Base-by-base conservation (phyloP, 2,888 invertebrate species). In the Cybosia mesomella region DNA sequence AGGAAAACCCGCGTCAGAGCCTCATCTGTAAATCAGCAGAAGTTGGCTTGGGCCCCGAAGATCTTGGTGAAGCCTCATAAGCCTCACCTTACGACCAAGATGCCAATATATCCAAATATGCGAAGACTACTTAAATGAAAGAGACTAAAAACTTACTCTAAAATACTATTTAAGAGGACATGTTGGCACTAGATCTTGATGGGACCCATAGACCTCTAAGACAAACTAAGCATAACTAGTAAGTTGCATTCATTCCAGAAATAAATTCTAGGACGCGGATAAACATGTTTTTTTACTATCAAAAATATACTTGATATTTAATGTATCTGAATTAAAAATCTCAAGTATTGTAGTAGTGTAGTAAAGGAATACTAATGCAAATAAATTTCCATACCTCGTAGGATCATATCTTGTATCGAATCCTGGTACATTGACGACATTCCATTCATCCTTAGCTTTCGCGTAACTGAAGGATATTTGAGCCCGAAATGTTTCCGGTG, bases 391-490 rank as follows among this genome's bases (percentile, higher is more conserved):
- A 93, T 89, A 97, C 97, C 98, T 97, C 82, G 97, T 98, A 63
- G 98, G 98, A 94, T 98, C 98, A 78, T 97, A 96, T 90, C 96
- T 96, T 64, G 95, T 94, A 86, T 97, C 97, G 86, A 98, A 98
- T 11, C 98, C 98, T 77, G 98, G 98, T 77, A 98, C 97, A 88
- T 97, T 97, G 77, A 98, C 96, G 21, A 98, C 97, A 89, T 98
- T 98, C 97, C 97, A 97, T 86, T 98, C 97, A 4, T 97, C 97
- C 86, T 97, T 97, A 82, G 96, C 96, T 81, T 96, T 96, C 32
- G 97, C 96, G 90, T 98, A 98, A 87, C 98, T 98, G 89, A 98
- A 98, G 72, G 98, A 98, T 83, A 98, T 97, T 96, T 98, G 98
- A 85, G 98, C 97, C 74, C 96, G 96, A 84, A 98, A 97, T 24